These are phyloP conservation scores for Tenebrosternarchus preto DNA, from an alignment of 2,113 vertebrate genomes.

Conservation along the genomic window DNA sequence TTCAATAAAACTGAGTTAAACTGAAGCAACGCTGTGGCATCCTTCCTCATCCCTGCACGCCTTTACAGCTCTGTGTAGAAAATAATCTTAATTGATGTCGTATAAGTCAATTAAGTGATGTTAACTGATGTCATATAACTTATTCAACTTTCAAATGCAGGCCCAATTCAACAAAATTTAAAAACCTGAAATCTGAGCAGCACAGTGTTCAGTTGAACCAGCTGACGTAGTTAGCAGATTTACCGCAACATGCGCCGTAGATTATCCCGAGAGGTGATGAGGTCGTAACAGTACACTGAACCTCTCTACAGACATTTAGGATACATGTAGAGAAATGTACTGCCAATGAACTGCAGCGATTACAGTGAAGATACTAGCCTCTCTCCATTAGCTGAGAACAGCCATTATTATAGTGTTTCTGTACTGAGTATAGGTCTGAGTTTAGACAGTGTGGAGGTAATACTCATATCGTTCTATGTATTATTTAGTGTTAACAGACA, in stretches of 20 bases:
- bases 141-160: neutral
- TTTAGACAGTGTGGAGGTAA: constrained; percentile 27
- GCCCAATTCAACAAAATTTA: neutral
- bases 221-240: neutral
- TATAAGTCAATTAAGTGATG: neutral
- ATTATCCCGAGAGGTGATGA: no score
- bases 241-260: neutral
- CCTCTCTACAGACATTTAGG: neutral
- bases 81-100: no score
- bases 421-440: constrained; percentile 4
- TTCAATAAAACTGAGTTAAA: no score
- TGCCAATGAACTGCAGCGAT: neutral
- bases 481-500: constrained; percentile 60
- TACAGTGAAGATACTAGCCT: constrained; percentile 6
- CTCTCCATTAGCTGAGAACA: constrained; percentile 1
- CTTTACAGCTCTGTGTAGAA: no score
- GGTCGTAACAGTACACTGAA: neutral
- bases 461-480: constrained; percentile 38
- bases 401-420: neutral
- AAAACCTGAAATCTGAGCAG: neutral
- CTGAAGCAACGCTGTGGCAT: no score
- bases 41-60: no score
- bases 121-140: neutral
- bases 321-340: neutral
- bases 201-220: neutral